Conservation (phyloP, 2,888 invertebrate species). For the Nemoura dubitans region DNA sequence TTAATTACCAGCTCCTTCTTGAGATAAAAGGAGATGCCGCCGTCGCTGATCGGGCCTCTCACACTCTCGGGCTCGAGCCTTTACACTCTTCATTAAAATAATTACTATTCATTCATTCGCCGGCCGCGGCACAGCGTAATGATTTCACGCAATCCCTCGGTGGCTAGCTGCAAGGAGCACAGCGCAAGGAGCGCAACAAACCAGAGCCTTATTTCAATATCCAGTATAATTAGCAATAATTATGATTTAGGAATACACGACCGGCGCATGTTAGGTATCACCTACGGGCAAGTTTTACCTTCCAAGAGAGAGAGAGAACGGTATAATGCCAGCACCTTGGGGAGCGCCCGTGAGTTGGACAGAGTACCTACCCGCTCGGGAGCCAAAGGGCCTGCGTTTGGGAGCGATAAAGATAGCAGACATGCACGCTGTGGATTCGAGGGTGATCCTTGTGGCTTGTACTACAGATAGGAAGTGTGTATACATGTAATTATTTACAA, state of each 20-base stretch:
- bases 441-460: background rate
- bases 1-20: constrained; percentile 10
- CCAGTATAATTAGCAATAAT: constrained; percentile 23
- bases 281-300: background rate
- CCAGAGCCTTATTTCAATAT: constrained; percentile 17
- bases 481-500: constrained; percentile 44
- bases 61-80: background rate
- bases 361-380: background rate
- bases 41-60: background rate
- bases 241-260: background rate
- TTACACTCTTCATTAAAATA: constrained; percentile 19
- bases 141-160: constrained; percentile 23
- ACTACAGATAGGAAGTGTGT: constrained; percentile 38
- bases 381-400: background rate
- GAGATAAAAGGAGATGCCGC: background rate
- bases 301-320: background rate
- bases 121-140: background rate
- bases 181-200: background rate
- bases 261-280: background rate
- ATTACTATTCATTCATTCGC: constrained; percentile 18
- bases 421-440: background rate
- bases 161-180: background rate
- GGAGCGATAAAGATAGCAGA: background rate
- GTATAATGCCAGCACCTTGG: no score
- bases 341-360: background rate